Base-by-base conservation (phyloP, 1,140 invertebrate species). In the Papilio polyxenes region DNA sequence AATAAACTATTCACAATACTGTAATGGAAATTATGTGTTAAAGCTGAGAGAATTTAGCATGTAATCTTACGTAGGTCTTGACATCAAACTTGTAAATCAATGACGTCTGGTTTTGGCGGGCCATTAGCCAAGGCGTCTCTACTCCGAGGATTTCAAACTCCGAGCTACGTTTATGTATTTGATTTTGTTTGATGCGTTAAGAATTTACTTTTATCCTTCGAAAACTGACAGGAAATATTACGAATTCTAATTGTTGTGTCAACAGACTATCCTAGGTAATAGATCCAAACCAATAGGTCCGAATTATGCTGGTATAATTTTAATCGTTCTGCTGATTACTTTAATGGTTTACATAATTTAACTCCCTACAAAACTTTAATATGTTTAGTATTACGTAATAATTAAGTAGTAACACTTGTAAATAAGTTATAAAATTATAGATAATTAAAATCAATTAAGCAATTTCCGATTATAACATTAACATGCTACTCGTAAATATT, bases 101-200 rank as follows among this genome's bases (percentile, higher is more conserved):
- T 80, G 62, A 65, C 31, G 44, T 80, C 78, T 80, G 62, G 78
- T 49, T 69, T 69, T 80, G 78, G 69, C 78, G 78, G 78, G 10
- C 78, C 78, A 80, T 80, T 80, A 80, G 78, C 11, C 78, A 59
- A 11, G 17, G 15, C 78, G 77, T 65, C 31, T 65, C 8, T 49
- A 23, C 44, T 80, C 40, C 59, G n/a, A 49, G 78, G 78, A 59
- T n/a, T 80, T 69, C 56, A 56, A 7, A 44, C 37, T 62, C 59
- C 4, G n/a, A n/a, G 49, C 75, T 77, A 49, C 59, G 40, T 80
- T 80, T 80, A 80, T 69, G 59, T 80, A 80, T n/a, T n/a, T n/a
- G n/a, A n/a, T n/a, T n/a, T n/a, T 48, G 15, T 80, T 80, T 59
- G 77, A 53, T 75, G n/a, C 37, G 78, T 49, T 37, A 80, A 65